Percentiles rank a stretch among this genome's conserved stretches.
Evolutionary conservation across 2,888 invertebrate species (phyloP).

Genomic region (Hybos culiciformis): DNA sequence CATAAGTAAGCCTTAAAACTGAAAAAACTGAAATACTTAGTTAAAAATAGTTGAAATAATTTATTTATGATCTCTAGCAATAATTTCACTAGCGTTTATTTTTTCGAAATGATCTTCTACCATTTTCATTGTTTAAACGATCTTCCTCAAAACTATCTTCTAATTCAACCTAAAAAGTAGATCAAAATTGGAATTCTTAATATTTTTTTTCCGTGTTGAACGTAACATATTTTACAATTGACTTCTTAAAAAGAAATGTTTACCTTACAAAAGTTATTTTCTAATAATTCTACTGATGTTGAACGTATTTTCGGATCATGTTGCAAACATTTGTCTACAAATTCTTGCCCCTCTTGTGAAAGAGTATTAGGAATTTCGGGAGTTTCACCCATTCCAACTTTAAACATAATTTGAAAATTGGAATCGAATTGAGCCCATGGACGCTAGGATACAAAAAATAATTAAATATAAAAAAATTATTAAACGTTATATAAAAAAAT

Average conservation of each 20-base stretch:
- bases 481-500: neutral
- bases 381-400: constrained; percentile 83
- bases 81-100: no score
- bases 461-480: constrained; percentile 1
- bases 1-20: no score
- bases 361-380: constrained; percentile 62
- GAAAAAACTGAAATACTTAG: no score
- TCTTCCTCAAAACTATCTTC: constrained; percentile 27
- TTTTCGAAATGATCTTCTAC: neutral
- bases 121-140: neutral
- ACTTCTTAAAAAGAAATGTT: neutral
- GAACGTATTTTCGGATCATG: constrained; percentile 65
- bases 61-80: no score
- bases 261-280: constrained; percentile 61
- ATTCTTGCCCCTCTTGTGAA: constrained; percentile 70
- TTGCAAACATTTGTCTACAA: constrained; percentile 64
- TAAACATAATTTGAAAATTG: constrained; percentile 90
- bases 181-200: neutral
- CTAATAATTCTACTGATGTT: constrained; percentile 53
- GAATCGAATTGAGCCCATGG: constrained; percentile 89
- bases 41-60: no score
- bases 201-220: neutral
- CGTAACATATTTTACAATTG: neutral
- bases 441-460: constrained; percentile 41
- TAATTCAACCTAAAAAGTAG: constrained; percentile 23